Percentiles rank a stretch among this genome's conserved stretches.
These are phyloP conservation scores for Melieria crassipennis DNA, from an alignment of 2,888 invertebrate species.

Conservation along the genomic window DNA sequence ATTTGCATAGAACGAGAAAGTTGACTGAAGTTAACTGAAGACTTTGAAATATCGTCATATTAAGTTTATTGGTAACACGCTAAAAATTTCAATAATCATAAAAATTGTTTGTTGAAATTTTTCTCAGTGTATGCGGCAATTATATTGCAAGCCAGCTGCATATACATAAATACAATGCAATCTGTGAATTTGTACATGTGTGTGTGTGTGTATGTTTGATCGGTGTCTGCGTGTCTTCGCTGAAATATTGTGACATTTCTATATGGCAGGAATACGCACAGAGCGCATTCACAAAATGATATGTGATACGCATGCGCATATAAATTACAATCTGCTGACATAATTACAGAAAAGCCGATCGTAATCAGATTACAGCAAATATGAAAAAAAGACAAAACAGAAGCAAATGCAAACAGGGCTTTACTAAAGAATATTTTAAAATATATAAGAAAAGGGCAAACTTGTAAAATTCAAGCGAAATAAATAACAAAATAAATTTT, in stretches of 20 bases:
- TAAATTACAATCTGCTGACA: slow-evolving; percentile 51
- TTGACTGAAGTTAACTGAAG: no score
- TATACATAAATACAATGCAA: slow-evolving; percentile 2
- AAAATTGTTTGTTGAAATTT: neutral
- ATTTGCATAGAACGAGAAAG: no score
- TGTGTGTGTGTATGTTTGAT: slow-evolving; percentile 20
- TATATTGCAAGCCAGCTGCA: slow-evolving; percentile 18
- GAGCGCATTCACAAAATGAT: slow-evolving; percentile 38
- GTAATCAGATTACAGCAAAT: slow-evolving; percentile 36
- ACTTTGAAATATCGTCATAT: no score
- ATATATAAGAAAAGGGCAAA: no score
- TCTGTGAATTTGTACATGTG: slow-evolving; percentile 5
- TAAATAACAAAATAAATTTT: no score
- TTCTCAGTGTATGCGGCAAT: neutral
- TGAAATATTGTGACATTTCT: slow-evolving; percentile 49
- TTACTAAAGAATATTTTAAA: no score
- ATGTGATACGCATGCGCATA: slow-evolving; percentile 46
- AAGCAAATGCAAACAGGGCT: no score
- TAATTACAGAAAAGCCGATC: slow-evolving; percentile 46
- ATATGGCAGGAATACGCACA: slow-evolving; percentile 37
- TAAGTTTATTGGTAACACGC: no score
- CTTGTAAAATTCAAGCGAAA: no score
- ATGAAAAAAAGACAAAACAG: slow-evolving; percentile 6
- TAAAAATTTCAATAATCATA: no score
- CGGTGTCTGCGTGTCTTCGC: slow-evolving; percentile 28